Percentiles rank a stretch among this genome's conserved stretches.
Conservation (phyloP, 35 echinoderm and acorn worm genomes). For the Anneissia japonica region DNA sequence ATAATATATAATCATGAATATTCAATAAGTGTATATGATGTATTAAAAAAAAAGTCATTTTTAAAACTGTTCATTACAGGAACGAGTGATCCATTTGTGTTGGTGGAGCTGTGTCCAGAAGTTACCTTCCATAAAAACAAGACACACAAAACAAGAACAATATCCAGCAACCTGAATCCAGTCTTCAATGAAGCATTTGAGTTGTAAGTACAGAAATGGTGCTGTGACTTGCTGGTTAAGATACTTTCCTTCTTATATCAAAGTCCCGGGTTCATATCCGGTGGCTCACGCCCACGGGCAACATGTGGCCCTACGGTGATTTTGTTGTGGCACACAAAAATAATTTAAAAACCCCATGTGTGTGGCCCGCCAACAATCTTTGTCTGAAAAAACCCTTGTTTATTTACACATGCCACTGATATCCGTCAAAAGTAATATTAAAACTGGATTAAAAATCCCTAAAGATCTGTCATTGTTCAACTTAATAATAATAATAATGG, state of each 20-base stretch:
- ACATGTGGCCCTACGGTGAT: background rate
- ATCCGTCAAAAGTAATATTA: too few relatives aligned
- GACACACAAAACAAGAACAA: slow-evolving; percentile 49
- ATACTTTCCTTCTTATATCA: background rate
- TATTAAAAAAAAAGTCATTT: background rate
- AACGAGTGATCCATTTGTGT: slow-evolving; percentile 81
- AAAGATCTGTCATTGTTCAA: too few relatives aligned
- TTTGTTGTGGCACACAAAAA: background rate
- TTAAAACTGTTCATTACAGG: slow-evolving; percentile 22
- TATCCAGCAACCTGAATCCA: slow-evolving; percentile 55
- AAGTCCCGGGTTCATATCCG: background rate
- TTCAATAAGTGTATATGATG: slow-evolving; percentile 10
- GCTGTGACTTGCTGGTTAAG: background rate
- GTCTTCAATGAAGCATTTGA: slow-evolving; percentile 80
- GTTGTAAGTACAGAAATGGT: slow-evolving; percentile 62
- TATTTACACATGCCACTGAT: background rate
- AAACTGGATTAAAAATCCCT: too few relatives aligned
- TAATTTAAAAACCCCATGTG: too few relatives aligned
- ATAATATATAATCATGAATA: background rate
- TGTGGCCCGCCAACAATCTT: too few relatives aligned
- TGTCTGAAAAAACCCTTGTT: background rate
- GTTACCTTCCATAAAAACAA: slow-evolving; percentile 46
- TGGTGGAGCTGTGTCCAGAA: slow-evolving; percentile 72
- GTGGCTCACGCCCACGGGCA: background rate
- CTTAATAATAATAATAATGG: too few relatives aligned